A percentile compares a stretch with the other conserved stretches of the same genome.
Conservation (phyloP, 2,113 vertebrate species). For the Tricholaema leucomelas region DNA sequence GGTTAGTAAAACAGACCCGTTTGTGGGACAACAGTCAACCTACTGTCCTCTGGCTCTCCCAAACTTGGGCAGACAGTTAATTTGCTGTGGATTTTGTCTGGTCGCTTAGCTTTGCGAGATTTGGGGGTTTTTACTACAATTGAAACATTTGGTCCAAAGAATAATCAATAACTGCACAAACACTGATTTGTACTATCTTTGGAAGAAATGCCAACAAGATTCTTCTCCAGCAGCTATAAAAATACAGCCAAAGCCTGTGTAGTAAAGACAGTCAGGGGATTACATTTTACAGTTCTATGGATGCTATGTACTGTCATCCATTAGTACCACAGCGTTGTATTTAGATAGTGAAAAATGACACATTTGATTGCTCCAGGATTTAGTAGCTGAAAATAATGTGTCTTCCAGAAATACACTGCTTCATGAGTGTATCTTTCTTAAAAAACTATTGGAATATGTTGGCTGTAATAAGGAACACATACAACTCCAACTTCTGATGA, state of each 20-base stretch:
- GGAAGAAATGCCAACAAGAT: background rate
- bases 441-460: background rate
- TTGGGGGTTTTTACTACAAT: background rate
- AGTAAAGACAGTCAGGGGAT: background rate
- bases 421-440: background rate
- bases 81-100: background rate
- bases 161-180: background rate
- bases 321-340: background rate
- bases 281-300: background rate
- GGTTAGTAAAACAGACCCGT: background rate
- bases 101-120: accelerated
- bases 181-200: background rate
- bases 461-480: constrained; percentile 38
- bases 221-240: background rate
- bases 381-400: constrained; percentile 36
- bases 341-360: constrained; percentile 1
- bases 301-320: background rate
- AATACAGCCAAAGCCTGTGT: background rate
- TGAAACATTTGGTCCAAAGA: background rate
- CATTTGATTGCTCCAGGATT: background rate
- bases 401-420: background rate
- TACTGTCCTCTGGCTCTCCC: background rate
- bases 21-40: background rate
- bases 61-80: background rate
- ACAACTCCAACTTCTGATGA: constrained; percentile 32